Evolutionary conservation across 30 jellyfish, hydroid and myxozoan species (phyloP).

Genomic region (Chrysaora quinquecirrha): DNA sequence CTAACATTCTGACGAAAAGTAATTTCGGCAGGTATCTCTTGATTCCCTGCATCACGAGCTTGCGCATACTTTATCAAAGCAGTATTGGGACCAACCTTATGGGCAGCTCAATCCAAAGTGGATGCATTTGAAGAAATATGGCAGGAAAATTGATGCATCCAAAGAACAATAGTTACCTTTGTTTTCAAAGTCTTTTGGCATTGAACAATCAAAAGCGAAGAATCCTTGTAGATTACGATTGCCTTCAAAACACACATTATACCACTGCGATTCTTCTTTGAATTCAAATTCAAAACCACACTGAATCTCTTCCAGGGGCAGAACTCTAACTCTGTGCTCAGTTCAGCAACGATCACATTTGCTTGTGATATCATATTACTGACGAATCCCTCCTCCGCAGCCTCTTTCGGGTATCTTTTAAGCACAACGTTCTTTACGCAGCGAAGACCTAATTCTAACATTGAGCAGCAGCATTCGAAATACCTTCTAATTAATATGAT

Average conservation of each 20-base stretch:
- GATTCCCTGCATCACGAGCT: too few relatives aligned
- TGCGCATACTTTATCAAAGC: too few relatives aligned
- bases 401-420: slow-evolving; percentile 60
- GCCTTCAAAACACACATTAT: slow-evolving; percentile 43
- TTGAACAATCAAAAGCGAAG: slow-evolving; percentile 26
- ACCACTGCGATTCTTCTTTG: slow-evolving; percentile 73
- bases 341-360: slow-evolving; percentile 74
- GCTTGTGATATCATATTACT: slow-evolving; percentile 51
- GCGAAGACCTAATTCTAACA: slow-evolving; percentile 35
- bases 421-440: slow-evolving; percentile 34
- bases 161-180: too few relatives aligned
- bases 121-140: too few relatives aligned
- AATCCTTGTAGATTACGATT: slow-evolving; percentile 65
- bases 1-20: too few relatives aligned
- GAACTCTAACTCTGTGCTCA: slow-evolving; percentile 57
- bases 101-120: too few relatives aligned
- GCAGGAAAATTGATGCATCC: too few relatives aligned
- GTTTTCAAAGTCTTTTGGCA: background rate
- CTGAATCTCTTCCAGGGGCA: slow-evolving; percentile 85
- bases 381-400: slow-evolving; percentile 44
- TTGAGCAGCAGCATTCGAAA: slow-evolving; percentile 54
- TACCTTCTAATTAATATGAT: slow-evolving; percentile 62
- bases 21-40: too few relatives aligned
- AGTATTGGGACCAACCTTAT: too few relatives aligned
- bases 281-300: slow-evolving; percentile 70